These are phyloP conservation scores for Dendropsophus ebraccatus DNA, from an alignment of 2,113 vertebrate genomes.

Conservation along the genomic window DNA sequence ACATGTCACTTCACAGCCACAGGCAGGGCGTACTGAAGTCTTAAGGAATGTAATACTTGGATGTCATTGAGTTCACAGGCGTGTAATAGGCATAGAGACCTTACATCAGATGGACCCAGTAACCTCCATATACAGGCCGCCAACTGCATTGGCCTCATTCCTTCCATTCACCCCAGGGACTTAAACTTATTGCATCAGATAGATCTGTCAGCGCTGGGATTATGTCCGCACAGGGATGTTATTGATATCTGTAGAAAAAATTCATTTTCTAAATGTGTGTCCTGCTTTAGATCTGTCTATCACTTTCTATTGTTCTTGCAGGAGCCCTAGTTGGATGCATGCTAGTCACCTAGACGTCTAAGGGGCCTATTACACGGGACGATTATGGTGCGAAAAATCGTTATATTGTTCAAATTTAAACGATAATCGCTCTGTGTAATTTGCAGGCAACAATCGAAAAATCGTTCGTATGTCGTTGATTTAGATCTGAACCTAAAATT, in stretches of 20 bases:
- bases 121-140: background rate
- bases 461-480: too few relatives aligned
- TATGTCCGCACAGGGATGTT: background rate
- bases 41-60: background rate
- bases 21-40: background rate
- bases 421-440: too few relatives aligned
- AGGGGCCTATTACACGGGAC: too few relatives aligned
- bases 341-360: too few relatives aligned
- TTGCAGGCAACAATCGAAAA: too few relatives aligned
- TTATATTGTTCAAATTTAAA: too few relatives aligned
- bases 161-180: background rate
- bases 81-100: conserved; percentile 26
- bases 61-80: conserved; percentile 24
- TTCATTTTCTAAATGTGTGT: background rate
- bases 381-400: too few relatives aligned
- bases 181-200: background rate
- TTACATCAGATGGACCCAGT: conserved; percentile 27
- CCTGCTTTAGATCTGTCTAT: background rate
- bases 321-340: background rate
- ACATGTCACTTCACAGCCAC: background rate
- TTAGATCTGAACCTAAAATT: too few relatives aligned
- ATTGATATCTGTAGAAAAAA: background rate
- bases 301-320: background rate
- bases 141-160: background rate
- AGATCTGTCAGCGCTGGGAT: background rate